Percentiles rank a stretch among this genome's conserved stretches.
phyloP scores from a whole-genome alignment of 2,113 vertebrate genomes.

The Myiagra hebetior region DNA sequence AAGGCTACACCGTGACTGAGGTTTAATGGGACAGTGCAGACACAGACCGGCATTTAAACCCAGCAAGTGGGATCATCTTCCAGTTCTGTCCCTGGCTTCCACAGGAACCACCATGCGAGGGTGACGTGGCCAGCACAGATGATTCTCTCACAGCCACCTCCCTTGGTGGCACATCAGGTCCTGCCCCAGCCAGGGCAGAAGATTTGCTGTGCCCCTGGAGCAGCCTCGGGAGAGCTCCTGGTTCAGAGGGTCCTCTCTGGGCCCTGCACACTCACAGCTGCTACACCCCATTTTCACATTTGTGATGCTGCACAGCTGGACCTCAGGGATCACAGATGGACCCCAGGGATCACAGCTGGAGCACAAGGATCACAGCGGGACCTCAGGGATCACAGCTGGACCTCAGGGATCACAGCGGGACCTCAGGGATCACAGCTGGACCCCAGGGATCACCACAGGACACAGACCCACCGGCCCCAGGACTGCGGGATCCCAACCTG shows the following conservation, averaged over 20 bases:
- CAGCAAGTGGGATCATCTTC: not conserved
- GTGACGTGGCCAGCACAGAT: not conserved
- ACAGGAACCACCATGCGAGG: fast-evolving
- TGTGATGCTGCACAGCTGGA: not conserved
- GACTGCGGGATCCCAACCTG: not conserved
- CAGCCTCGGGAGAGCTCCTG: fast-evolving
- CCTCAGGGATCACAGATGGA: not conserved
- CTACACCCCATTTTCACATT: not conserved
- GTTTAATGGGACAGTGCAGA: not conserved
- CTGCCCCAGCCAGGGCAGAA: not conserved
- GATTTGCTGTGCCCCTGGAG: not conserved
- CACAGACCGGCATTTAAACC: not conserved
- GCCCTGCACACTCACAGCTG: not conserved
- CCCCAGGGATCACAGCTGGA: fast-evolving
- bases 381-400: not conserved
- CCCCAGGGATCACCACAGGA: not conserved
- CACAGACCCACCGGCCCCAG: fast-evolving
- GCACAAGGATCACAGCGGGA: fast-evolving
- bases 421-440: not conserved
- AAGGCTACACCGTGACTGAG: not conserved
- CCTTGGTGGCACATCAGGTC: not conserved
- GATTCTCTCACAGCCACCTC: not conserved
- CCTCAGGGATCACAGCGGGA: fast-evolving
- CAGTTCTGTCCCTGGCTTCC: not conserved
- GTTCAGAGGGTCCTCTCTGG: not conserved